Conservation (phyloP, 1,140 invertebrate species). For the Pseudomyrmex pallidus region DNA sequence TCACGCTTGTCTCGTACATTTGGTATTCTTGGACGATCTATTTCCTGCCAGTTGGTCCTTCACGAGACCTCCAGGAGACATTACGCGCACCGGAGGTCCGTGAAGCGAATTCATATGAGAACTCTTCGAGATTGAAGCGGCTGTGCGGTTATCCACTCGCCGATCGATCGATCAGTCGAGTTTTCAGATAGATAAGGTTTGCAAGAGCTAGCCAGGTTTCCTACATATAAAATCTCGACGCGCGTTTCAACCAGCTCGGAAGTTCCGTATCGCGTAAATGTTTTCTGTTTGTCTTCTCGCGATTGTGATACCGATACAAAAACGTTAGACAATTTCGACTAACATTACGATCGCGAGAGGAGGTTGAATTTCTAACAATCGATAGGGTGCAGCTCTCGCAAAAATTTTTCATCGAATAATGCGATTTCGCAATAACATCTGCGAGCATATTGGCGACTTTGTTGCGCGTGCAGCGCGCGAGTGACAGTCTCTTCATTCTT, state of each 20-base stretch:
- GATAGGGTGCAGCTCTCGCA: not conserved
- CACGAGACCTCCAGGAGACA: slow-evolving; percentile 51
- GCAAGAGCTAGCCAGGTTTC: not conserved
- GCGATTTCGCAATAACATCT: slow-evolving; percentile 29
- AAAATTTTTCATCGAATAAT: not conserved
- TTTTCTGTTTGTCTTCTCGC: slow-evolving; percentile 27
- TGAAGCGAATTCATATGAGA: slow-evolving; percentile 30
- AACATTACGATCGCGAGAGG: not conserved
- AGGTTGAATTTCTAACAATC: not conserved
- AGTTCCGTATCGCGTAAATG: not conserved
- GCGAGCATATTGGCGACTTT: slow-evolving; percentile 18
- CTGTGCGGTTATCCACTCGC: not conserved
- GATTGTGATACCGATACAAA: slow-evolving; percentile 32
- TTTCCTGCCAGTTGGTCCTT: slow-evolving; percentile 43
- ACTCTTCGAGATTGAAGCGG: slow-evolving; percentile 5
- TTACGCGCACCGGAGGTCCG: slow-evolving; percentile 53
- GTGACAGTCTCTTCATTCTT: not conserved
- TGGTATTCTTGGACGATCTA: slow-evolving; percentile 69
- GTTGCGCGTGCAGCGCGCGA: not conserved
- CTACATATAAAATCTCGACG: not conserved
- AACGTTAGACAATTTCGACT: slow-evolving; percentile 19
- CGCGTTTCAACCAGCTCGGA: too few relatives aligned
- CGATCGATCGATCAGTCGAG: not conserved
- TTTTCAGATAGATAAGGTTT: not conserved
- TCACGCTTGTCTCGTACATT: slow-evolving; percentile 18